Conservation (phyloP, 2,888 invertebrate genomes). For the Acanthosepion pharaonis region DNA sequence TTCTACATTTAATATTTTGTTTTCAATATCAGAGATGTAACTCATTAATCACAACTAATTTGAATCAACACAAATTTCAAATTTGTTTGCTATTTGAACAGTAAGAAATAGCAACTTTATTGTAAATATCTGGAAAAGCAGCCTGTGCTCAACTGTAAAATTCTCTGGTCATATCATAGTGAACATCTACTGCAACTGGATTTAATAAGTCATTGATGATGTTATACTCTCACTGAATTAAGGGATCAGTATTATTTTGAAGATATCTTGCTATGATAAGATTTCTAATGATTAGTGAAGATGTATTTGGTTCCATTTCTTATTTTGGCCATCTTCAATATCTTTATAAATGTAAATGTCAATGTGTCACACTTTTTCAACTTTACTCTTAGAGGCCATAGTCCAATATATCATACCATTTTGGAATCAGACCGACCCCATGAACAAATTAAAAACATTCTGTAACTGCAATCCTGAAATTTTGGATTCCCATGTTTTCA, state of each 20-base stretch:
- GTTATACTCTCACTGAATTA: not conserved
- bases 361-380: too few relatives aligned
- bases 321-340: not conserved
- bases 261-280: not conserved
- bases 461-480: not conserved
- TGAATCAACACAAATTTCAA: too few relatives aligned
- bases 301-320: not conserved
- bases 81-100: not conserved
- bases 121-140: not conserved
- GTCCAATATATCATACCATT: too few relatives aligned
- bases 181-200: not conserved
- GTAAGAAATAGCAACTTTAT: not conserved
- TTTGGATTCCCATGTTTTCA: too few relatives aligned
- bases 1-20: too few relatives aligned
- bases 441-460: not conserved
- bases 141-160: not conserved
- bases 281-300: not conserved
- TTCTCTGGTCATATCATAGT: not conserved
- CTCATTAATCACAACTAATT: too few relatives aligned
- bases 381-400: too few relatives aligned
- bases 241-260: not conserved
- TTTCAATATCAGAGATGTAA: too few relatives aligned
- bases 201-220: not conserved
- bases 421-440: too few relatives aligned
- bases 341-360: not conserved